Percentiles rank a stretch among this genome's conserved stretches.
These are phyloP conservation scores for Strigamia transsilvanica DNA, from an alignment of 2,888 invertebrate species.

Conservation along the genomic window DNA sequence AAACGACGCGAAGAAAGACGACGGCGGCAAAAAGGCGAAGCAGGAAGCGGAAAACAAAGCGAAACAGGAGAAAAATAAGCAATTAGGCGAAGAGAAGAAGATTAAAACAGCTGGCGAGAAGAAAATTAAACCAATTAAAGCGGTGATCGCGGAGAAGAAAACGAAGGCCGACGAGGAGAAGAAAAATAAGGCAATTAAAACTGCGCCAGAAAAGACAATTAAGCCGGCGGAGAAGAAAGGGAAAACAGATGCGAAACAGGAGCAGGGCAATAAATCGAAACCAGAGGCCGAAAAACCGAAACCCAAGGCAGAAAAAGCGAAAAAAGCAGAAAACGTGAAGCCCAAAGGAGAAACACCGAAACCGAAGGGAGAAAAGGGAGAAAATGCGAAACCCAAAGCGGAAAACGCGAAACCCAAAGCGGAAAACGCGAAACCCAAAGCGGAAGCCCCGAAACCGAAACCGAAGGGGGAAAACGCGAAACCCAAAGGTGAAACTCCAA, in stretches of 20 bases:
- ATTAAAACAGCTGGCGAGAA: background rate
- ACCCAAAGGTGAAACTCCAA: background rate
- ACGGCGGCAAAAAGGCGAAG: background rate
- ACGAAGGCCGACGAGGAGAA: too few relatives aligned
- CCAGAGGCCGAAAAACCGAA: background rate
- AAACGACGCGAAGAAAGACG: constrained; percentile 27
- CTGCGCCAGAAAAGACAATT: too few relatives aligned
- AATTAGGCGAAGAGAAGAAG: background rate
- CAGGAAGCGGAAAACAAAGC: constrained; percentile 16
- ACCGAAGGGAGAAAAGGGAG: background rate
- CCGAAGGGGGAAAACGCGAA: constrained; percentile 54
- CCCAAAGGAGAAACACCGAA: background rate
- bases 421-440: background rate
- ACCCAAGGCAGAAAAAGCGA: background rate
- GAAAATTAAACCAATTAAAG: background rate
- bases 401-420: background rate
- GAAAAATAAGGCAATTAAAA: too few relatives aligned
- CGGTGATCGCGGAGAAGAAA: too few relatives aligned
- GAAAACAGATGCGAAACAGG: too few relatives aligned
- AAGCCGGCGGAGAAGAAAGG: too few relatives aligned
- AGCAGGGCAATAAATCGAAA: background rate
- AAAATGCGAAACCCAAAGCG: background rate
- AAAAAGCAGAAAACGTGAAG: background rate
- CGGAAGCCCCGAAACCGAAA: background rate
- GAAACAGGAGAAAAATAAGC: constrained; percentile 16